Evolutionary conservation across 2,888 invertebrate species (phyloP), one percentile per base, ranked within the genome.

Genomic region (Rhabditoides inermis): DNA sequence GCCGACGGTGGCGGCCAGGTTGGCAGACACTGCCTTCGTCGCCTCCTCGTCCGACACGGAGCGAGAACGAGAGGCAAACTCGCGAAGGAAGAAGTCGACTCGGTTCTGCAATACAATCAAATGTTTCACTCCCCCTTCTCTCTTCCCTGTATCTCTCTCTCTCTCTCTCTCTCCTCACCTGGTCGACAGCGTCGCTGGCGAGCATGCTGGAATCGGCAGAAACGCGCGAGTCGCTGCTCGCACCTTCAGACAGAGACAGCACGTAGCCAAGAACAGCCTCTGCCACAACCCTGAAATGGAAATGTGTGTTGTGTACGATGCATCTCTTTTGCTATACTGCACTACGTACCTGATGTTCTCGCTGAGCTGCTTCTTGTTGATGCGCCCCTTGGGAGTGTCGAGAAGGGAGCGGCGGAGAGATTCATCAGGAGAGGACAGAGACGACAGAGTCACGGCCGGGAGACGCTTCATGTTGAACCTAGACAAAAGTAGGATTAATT

Each of bases 401-500:
- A 79, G 65, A 36, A 81, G 73, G 10, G 79, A 74, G 27, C 70
- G 70, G 53, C 81, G 73, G 23, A 71, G 62, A 0, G 70, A 65
- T 22, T 74, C 70, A 53, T 76, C 75, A 47, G 78, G 77, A 12
- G 75, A 69, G 12, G 76, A 82, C 4, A 89, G 77, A 1, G 86
- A 83, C 1, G 92, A 92, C 3, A 95, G 72, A 0, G 94, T 94
- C 75, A 92, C 88, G 0, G 91, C 91, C 0, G 90, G 86, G 71
- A 92, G 83, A 60, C 91, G 82, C 61, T 88, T 83, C 67, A 95
- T 89, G 77, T 90, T 91, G 79, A 88, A 95, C 63, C 90, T 81
- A n/a, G n/a, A n/a, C n/a, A n/a, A n/a, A n/a, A n/a, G n/a, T n/a
- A n/a, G n/a, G n/a, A n/a, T n/a, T n/a, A n/a, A n/a, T n/a, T n/a